These are phyloP conservation scores for Andricus grossulariae DNA, from an alignment of 1,140 invertebrate genomes.

Conservation along the genomic window DNA sequence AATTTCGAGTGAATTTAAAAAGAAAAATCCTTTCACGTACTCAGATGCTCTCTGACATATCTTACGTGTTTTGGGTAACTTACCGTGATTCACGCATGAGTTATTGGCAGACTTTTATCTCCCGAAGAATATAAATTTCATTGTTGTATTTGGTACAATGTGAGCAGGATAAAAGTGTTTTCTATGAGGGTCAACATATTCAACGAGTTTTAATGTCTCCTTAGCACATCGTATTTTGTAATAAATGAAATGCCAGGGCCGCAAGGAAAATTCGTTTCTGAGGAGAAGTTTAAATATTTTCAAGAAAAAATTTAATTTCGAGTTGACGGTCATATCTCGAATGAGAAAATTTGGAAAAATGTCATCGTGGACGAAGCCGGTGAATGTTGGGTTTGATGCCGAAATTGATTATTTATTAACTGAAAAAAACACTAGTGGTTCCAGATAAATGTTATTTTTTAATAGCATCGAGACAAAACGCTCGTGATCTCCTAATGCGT, in stretches of 20 bases:
- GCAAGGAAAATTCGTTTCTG: neutral
- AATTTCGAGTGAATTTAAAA: no score
- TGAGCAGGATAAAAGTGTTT: conserved; percentile 2
- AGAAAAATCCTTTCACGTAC: no score
- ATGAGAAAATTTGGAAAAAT: neutral
- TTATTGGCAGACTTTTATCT: conserved; percentile 6
- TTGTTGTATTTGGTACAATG: conserved; percentile 1
- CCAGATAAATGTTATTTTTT: no score
- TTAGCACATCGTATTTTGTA: conserved; percentile 7
- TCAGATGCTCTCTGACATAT: no score
- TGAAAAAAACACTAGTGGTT: no score
- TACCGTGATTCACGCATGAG: no score
- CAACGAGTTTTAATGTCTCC: neutral
- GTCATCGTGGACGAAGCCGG: no score
- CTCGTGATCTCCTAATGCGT: no score
- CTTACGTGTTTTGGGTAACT: no score
- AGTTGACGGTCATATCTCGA: neutral
- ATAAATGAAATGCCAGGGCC: neutral
- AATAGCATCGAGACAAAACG: no score
- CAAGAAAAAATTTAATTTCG: neutral
- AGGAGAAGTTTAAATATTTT: neutral
- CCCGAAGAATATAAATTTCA: neutral
- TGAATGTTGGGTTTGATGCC: no score
- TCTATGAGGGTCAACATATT: neutral
- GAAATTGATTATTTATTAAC: no score